Conservation (phyloP, 2,797 vertebrate genomes). For the Myotis daubentonii region DNA sequence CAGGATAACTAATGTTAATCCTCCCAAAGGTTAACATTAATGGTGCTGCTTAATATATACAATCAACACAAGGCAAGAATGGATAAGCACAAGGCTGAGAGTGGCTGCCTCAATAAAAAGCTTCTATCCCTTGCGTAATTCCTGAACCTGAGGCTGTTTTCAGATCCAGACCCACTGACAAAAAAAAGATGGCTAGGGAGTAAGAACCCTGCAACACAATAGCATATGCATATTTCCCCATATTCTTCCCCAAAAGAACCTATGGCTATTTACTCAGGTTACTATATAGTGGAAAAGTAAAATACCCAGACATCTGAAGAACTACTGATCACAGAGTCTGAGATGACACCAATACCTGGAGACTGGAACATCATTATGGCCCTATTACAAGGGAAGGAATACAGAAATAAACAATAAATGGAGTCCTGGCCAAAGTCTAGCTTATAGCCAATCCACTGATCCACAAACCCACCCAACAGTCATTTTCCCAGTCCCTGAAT, state of each 20-base stretch:
- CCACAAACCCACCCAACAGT: neutral
- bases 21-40: neutral
- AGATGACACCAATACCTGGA: neutral
- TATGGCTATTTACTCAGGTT: neutral
- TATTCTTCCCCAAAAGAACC: neutral
- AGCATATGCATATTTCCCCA: neutral
- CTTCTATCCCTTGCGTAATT: neutral
- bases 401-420: neutral
- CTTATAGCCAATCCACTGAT: neutral
- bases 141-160: neutral
- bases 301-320: neutral
- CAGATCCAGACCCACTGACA: neutral
- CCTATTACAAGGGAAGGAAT: neutral
- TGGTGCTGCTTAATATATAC: neutral
- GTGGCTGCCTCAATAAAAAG: neutral
- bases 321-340: neutral
- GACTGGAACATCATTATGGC: neutral
- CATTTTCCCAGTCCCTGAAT: neutral
- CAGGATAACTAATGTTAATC: conserved; percentile 9
- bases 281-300: neutral
- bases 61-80: conserved; percentile 30
- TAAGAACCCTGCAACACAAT: neutral
- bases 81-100: neutral
- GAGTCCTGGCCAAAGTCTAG: neutral
- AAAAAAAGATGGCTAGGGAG: neutral